Conservation (phyloP, 2,797 vertebrate genomes). For the Alcedo quadribrachys region DNA sequence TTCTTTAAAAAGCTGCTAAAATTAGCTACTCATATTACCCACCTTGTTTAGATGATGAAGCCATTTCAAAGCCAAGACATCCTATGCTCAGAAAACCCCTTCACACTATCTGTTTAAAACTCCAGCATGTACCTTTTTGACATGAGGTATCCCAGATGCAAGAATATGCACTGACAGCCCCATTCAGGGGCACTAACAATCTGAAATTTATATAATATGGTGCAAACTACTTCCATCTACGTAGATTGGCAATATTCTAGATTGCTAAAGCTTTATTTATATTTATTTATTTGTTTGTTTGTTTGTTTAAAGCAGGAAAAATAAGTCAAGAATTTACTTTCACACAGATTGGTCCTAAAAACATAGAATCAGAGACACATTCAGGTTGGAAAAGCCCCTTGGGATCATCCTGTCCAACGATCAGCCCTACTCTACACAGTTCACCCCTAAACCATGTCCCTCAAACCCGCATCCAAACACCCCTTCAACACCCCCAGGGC, state of each 20-base stretch:
- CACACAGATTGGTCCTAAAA: neutral
- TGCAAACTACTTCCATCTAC: neutral
- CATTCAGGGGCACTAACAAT: neutral
- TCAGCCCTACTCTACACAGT: no score
- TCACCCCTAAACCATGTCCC: no score
- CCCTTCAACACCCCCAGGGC: no score
- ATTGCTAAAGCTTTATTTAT: neutral
- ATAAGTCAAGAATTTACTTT: neutral
- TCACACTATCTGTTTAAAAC: neutral
- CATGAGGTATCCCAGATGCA: accelerated
- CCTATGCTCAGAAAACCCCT: neutral
- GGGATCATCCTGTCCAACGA: no score
- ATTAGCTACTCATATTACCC: neutral
- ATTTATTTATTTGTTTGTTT: neutral
- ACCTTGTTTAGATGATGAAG: neutral
- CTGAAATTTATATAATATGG: neutral
- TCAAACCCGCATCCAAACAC: no score
- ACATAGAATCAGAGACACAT: no score
- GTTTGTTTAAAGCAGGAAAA: neutral
- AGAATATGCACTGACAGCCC: neutral
- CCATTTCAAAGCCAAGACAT: neutral
- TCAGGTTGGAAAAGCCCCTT: no score
- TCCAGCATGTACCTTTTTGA: neutral
- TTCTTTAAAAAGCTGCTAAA: neutral
- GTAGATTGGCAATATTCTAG: neutral